Conservation (phyloP, 1,140 invertebrate species). For the Pissodes strobi region DNA sequence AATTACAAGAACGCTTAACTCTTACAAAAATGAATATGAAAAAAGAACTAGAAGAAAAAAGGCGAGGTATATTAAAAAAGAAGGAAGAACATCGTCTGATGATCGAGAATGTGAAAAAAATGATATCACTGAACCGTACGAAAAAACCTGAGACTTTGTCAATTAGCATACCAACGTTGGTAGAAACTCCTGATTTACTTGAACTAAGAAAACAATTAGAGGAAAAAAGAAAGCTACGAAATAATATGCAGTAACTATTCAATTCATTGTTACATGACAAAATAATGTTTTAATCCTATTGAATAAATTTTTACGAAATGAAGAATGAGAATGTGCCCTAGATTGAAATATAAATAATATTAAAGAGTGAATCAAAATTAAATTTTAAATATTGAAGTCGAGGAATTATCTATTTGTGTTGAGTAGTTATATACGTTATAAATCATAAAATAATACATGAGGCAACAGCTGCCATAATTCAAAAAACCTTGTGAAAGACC, state of each 20-base stretch:
- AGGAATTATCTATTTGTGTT: too few species aligned
- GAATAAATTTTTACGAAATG: too few species aligned
- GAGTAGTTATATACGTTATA: too few species aligned
- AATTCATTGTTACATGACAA: too few species aligned
- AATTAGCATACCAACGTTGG: not conserved
- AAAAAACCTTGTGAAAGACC: too few species aligned
- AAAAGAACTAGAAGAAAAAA: conserved; percentile 59
- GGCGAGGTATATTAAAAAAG: conserved; percentile 38
- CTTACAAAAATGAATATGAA: conserved; percentile 58
- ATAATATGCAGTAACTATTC: not conserved
- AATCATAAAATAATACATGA: too few species aligned
- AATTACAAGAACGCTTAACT: conserved; percentile 59
- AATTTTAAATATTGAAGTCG: too few species aligned
- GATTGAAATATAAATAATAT: too few species aligned
- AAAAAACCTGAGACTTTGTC: not conserved
- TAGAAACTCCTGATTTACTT: conserved; percentile 7
- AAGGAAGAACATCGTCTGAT: conserved; percentile 45
- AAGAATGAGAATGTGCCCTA: too few species aligned
- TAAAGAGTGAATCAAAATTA: too few species aligned
- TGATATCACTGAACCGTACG: conserved; percentile 27
- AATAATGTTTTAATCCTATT: too few species aligned
- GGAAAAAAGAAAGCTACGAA: conserved; percentile 20
- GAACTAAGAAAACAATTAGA: conserved; percentile 17
- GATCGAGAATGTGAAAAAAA: conserved; percentile 47
- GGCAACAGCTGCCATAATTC: too few species aligned